Evolutionary conservation across 2,797 vertebrate genomes (phyloP).

Genomic region (Gorsachius magnificus): DNA sequence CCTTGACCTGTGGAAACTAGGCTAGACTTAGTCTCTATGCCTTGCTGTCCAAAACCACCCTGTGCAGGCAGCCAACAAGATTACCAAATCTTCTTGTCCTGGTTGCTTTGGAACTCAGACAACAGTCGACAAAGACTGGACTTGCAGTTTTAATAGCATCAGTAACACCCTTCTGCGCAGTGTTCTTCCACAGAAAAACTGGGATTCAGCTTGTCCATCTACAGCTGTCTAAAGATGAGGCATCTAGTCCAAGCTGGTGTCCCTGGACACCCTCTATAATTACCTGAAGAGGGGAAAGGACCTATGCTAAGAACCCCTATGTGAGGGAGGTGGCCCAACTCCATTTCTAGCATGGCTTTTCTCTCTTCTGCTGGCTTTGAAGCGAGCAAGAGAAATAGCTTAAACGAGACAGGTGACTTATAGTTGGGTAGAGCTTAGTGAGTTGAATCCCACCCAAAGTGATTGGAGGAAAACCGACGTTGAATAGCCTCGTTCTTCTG

Average conservation of each 20-base stretch:
- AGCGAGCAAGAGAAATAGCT: background rate
- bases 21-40: background rate
- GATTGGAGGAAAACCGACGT: background rate
- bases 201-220: background rate
- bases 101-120: background rate
- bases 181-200: background rate
- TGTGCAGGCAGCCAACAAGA: background rate
- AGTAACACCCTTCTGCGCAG: background rate
- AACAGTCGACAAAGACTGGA: background rate
- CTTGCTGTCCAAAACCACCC: background rate
- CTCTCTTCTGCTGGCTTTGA: background rate
- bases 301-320: background rate
- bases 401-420: background rate
- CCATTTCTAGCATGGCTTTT: background rate
- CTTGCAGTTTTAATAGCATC: background rate
- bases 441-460: conserved; percentile 1
- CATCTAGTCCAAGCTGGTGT: background rate
- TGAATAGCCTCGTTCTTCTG: background rate
- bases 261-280: background rate
- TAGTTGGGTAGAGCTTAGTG: background rate
- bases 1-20: conserved; percentile 15
- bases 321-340: background rate
- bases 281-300: background rate
- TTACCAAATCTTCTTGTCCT: background rate
- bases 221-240: background rate